Evolutionary conservation across 2,797 vertebrate species (phyloP).

Genomic region (Hippocampus kuda): DNA sequence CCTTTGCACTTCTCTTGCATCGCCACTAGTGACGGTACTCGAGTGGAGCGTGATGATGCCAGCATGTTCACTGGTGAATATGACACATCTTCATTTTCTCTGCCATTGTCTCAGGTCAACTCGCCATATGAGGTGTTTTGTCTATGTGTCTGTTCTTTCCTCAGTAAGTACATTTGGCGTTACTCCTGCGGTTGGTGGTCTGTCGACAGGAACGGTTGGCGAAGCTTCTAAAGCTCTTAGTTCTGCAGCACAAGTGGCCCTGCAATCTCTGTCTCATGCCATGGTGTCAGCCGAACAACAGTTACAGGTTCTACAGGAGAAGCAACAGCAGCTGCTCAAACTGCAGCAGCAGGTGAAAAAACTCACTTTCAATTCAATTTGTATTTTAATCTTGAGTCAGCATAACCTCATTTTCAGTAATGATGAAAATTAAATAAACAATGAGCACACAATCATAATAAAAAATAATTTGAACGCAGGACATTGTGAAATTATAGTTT

Average conservation of each 20-base stretch:
- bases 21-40: slow-evolving; percentile 96
- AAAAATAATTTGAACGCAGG: no score
- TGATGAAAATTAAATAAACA: no score
- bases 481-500: no score
- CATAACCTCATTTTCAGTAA: no score
- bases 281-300: slow-evolving; percentile 99
- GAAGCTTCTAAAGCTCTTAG: slow-evolving; percentile 96
- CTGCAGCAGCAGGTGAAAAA: slow-evolving; percentile 96
- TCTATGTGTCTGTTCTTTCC: slow-evolving; percentile 11
- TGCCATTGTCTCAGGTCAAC: background rate
- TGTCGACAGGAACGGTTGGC: slow-evolving; percentile 87
- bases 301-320: slow-evolving; percentile 99
- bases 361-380: no score
- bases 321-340: slow-evolving; percentile 98
- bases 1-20: slow-evolving; percentile 97
- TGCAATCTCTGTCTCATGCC: slow-evolving; percentile 98
- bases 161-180: slow-evolving; percentile 98
- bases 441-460: no score
- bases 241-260: slow-evolving; percentile 97
- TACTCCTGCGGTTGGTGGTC: slow-evolving; percentile 86
- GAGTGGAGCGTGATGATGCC: slow-evolving; percentile 98
- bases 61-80: slow-evolving; percentile 89
- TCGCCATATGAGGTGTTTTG: background rate
- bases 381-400: no score
- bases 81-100: background rate